A percentile compares a stretch with the other conserved stretches of the same genome.
Conservation (phyloP, 1,140 invertebrate species). For the Ylistrum balloti region DNA sequence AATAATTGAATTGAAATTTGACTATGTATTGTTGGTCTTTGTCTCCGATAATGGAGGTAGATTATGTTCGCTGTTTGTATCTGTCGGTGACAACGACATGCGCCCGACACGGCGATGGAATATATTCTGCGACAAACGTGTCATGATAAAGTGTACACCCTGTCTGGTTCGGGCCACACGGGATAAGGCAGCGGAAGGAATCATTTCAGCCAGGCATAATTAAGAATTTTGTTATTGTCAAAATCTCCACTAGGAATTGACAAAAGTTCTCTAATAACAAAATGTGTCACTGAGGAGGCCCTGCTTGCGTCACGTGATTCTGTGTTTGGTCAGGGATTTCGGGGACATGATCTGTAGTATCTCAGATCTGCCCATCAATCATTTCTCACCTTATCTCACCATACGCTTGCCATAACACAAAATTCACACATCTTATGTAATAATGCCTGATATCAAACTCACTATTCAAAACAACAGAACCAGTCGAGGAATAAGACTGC, state of each 20-base stretch:
- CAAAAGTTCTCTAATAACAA: slow-evolving; percentile 28
- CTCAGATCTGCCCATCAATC: too few species aligned
- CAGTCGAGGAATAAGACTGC: too few species aligned
- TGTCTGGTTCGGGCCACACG: background rate
- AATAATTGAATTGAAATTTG: slow-evolving; percentile 30
- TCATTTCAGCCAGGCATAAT: background rate
- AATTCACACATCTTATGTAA: too few species aligned
- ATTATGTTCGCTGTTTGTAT: background rate
- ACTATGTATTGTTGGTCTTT: slow-evolving; percentile 12
- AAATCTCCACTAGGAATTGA: background rate
- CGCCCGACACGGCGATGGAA: background rate
- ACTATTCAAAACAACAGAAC: too few species aligned
- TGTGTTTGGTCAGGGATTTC: too few species aligned
- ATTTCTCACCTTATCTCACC: too few species aligned
- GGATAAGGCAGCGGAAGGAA: background rate
- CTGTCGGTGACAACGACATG: background rate
- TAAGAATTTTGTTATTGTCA: slow-evolving; percentile 29
- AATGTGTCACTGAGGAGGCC: background rate
- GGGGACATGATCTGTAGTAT: too few species aligned
- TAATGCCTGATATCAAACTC: too few species aligned
- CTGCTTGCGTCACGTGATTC: background rate
- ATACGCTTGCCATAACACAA: too few species aligned
- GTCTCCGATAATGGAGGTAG: background rate
- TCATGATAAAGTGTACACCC: slow-evolving; percentile 29
- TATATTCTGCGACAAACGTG: background rate